Base-by-base conservation (phyloP, 2,797 vertebrate genomes). In the Champsocephalus esox region DNA sequence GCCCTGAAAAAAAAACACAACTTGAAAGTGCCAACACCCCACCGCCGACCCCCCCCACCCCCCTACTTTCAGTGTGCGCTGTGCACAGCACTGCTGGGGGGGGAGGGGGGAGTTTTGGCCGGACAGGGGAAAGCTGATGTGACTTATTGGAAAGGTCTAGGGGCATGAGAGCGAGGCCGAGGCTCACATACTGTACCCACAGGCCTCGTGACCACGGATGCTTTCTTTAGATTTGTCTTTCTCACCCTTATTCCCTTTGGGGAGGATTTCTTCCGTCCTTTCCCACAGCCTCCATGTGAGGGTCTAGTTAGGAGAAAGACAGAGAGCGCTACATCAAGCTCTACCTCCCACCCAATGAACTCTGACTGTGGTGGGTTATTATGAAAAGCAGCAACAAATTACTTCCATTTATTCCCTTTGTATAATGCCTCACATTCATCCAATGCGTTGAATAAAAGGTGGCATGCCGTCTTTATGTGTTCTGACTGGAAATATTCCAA, bases 251-350 rank as follows among this genome's bases (percentile, higher is more conserved):
- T 73, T 93, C 86, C 87, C 91, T 64, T 83, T 73, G 82, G 86
- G 90, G 89, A 89, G 79, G 70, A 84, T 80, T 90, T 78, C 55
- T 88, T 48, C 28, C 12, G 77, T 79, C 44, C 83, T 80, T 93
- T 94, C 92, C 93, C 94, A 94, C 89, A 94, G 84, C 82, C 86
- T 87, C 71, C 70, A 60, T 79, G 86, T 44, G 65, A 92, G 67
- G 70, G 77, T 82, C 83, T 58, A n/a, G 79, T 72, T 44, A 56
- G 41, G 77, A 89, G 66, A 46, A 51, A 75, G 32, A 80, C 55
- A 85, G 83, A 68, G 55, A 77, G 44, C 0, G 17, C 65, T 69
- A 67, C 67, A 72, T 64, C 74, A 46, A 73, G 62, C 76, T 77
- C 45, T 17, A 54, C 75, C 76, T 87, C 84, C 83, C 74, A 83